phyloP scores from a whole-genome alignment of 2,113 vertebrate species.

The Notechis scutatus region DNA sequence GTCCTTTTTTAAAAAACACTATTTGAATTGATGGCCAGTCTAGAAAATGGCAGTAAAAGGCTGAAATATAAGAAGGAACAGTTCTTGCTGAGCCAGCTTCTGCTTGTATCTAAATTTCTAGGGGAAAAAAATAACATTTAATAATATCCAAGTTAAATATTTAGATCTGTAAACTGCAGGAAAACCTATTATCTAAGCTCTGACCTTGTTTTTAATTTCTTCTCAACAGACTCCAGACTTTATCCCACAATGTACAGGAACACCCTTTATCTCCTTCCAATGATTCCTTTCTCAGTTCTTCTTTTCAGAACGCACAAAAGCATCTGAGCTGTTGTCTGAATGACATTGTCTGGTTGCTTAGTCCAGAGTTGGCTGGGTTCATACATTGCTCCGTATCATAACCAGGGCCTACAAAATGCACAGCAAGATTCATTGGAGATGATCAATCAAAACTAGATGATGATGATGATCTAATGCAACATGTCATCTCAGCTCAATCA shows the following conservation, averaged over 20 bases:
- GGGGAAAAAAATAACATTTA: not conserved
- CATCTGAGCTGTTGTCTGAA: not conserved
- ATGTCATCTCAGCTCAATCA: not conserved
- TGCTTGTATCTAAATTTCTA: not conserved
- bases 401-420: not conserved
- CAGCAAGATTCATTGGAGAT: not conserved
- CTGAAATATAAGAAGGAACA: too few relatives aligned
- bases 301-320: not conserved
- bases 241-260: not conserved
- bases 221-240: not conserved
- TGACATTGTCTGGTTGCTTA: not conserved
- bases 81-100: not conserved
- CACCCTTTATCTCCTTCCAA: too few relatives aligned
- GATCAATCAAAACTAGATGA: not conserved
- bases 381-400: not conserved
- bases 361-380: not conserved
- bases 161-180: too few relatives aligned
- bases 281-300: not conserved
- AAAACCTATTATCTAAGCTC: not conserved
- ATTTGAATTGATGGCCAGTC: not conserved
- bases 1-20: not conserved
- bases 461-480: not conserved
- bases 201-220: not conserved
- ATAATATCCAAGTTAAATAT: not conserved
- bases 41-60: not conserved